These are phyloP conservation scores for Brachymystax lenok DNA, from an alignment of 2,797 vertebrate genomes.

Conservation along the genomic window DNA sequence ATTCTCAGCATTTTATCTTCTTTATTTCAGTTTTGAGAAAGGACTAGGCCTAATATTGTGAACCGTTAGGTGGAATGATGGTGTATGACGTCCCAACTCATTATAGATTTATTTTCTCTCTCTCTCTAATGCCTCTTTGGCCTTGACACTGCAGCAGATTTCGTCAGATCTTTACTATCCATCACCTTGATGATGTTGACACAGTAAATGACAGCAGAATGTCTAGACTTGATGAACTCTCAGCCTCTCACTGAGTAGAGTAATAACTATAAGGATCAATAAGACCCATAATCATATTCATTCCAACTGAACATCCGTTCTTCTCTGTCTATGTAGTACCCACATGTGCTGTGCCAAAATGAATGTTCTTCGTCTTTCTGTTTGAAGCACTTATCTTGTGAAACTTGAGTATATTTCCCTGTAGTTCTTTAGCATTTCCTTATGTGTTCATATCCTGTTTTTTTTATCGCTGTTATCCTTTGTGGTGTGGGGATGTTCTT, in stretches of 20 bases:
- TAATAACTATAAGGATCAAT: background rate
- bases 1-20: background rate
- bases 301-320: background rate
- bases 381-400: constrained; percentile 11
- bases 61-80: background rate
- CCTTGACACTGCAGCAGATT: background rate
- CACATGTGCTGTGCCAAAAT: constrained; percentile 54
- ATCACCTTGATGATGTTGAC: background rate
- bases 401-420: constrained; percentile 19
- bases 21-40: background rate
- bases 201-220: background rate
- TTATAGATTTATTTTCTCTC: background rate
- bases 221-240: background rate
- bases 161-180: background rate
- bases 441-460: constrained; percentile 10
- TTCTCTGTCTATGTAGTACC: background rate
- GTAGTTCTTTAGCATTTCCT: constrained; percentile 11
- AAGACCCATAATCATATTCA: background rate
- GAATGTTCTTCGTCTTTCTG: constrained; percentile 18
- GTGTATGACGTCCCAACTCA: background rate
- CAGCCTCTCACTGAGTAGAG: background rate
- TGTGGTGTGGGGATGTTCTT: constrained; percentile 35
- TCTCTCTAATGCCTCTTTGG: background rate
- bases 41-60: background rate
- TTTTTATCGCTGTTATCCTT: constrained; percentile 35